phyloP scores from a whole-genome alignment of 2,113 vertebrate genomes.

The Gymnorhina tibicen region DNA sequence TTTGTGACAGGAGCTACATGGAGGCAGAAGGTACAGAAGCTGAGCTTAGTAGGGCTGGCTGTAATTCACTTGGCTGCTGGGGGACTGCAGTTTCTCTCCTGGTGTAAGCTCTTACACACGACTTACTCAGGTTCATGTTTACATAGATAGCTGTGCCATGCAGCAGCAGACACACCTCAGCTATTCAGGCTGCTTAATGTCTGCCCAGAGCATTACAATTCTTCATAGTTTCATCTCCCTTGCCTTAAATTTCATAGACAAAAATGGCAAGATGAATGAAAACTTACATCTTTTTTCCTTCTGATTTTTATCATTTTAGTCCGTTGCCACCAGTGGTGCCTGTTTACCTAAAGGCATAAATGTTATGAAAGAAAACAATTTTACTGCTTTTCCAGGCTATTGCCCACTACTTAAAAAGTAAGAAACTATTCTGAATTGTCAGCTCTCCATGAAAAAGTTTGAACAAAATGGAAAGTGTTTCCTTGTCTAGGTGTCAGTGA shows the following conservation, averaged over 20 bases:
- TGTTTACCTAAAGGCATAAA: background rate
- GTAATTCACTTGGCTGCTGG: background rate
- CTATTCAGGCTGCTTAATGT: background rate
- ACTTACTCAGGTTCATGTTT: background rate
- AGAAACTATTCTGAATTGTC: background rate
- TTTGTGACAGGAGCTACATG: background rate
- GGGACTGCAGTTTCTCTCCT: background rate
- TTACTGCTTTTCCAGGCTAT: background rate
- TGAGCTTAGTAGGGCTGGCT: background rate
- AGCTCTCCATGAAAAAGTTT: background rate
- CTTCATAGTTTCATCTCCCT: background rate
- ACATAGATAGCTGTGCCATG: background rate
- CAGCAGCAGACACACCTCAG: background rate
- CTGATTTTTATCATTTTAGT: background rate
- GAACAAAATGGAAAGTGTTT: background rate
- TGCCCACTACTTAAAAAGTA: background rate
- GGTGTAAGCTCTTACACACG: background rate
- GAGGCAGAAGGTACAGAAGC: background rate
- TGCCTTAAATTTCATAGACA: background rate
- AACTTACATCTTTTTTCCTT: background rate
- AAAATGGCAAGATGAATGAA: background rate
- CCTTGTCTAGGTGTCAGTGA: background rate
- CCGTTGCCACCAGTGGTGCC: background rate
- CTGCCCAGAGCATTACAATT: background rate
- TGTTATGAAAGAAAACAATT: background rate